Conservation (phyloP, 2,888 invertebrate genomes). For the Aporophyla lueneburgensis region DNA sequence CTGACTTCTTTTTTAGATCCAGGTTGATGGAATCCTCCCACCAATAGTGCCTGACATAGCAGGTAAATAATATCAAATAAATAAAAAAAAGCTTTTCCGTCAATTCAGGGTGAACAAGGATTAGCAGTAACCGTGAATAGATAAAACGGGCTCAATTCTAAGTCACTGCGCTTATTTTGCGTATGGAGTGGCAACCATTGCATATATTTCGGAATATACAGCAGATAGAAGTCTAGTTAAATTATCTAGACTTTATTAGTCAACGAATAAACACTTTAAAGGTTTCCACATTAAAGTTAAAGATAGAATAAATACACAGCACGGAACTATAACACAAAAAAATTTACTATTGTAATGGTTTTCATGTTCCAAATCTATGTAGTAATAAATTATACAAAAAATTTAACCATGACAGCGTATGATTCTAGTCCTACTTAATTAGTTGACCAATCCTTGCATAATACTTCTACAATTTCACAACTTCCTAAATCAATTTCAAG, state of each 20-base stretch:
- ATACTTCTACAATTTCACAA: not conserved
- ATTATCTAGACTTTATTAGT: not conserved
- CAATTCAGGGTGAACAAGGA: not conserved
- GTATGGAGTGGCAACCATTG: no score
- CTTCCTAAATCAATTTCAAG: slow-evolving; percentile 2
- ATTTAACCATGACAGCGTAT: no score
- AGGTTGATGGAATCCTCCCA: not conserved
- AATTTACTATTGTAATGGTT: not conserved
- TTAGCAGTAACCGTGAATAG: not conserved
- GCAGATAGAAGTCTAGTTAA: not conserved
- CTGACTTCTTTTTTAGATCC: not conserved
- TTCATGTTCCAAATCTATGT: not conserved
- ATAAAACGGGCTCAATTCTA: no score
- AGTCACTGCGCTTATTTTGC: no score
- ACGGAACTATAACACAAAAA: not conserved
- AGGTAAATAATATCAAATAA: not conserved
- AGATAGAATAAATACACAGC: no score
- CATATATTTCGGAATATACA: not conserved
- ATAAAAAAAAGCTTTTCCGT: not conserved
- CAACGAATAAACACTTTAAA: no score
- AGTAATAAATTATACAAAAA: no score
- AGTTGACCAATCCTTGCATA: not conserved
- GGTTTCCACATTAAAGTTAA: not conserved
- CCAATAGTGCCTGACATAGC: not conserved
- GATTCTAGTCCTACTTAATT: not conserved